Evolutionary conservation across 2,113 vertebrate genomes (phyloP).

Genomic region (Litocranius walleri): DNA sequence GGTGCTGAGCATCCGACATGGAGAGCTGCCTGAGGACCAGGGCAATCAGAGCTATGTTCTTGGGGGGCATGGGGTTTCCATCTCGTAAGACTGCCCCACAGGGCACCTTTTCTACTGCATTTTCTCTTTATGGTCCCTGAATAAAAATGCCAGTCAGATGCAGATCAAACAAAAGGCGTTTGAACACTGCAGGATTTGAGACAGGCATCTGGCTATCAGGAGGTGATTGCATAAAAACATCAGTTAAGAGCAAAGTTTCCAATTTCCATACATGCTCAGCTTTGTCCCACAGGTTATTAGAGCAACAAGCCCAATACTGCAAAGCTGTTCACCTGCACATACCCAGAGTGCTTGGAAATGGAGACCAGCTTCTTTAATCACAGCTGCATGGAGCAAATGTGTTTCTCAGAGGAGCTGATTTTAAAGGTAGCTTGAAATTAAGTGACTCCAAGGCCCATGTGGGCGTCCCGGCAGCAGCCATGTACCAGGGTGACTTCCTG

Average conservation of each 20-base stretch:
- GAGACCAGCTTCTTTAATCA: constrained; percentile 68
- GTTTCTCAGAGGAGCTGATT: constrained; percentile 23
- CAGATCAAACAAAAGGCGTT: neutral
- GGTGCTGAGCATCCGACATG: neutral
- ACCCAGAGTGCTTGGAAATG: constrained; percentile 59
- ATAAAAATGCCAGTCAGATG: neutral
- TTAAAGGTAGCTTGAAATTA: constrained; percentile 58
- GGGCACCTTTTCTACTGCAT: neutral
- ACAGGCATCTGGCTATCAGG: neutral
- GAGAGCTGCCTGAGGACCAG: no score
- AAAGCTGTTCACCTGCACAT: constrained; percentile 59
- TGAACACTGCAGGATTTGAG: neutral
- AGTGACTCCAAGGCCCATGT: constrained; percentile 7
- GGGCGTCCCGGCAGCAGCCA: neutral
- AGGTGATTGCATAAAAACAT: constrained; percentile 33
- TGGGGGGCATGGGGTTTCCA: neutral
- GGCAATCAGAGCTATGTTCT: neutral
- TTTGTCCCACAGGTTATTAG: constrained; percentile 52
- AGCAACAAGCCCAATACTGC: neutral
- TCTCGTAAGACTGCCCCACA: neutral
- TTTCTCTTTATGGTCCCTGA: neutral
- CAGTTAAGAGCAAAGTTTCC: neutral
- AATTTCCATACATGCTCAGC: constrained; percentile 54
- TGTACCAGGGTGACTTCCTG: constrained; percentile 16
- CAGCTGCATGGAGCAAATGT: constrained; percentile 53